Conservation (phyloP, 2,888 invertebrate genomes). For the Tridacna gigas region DNA sequence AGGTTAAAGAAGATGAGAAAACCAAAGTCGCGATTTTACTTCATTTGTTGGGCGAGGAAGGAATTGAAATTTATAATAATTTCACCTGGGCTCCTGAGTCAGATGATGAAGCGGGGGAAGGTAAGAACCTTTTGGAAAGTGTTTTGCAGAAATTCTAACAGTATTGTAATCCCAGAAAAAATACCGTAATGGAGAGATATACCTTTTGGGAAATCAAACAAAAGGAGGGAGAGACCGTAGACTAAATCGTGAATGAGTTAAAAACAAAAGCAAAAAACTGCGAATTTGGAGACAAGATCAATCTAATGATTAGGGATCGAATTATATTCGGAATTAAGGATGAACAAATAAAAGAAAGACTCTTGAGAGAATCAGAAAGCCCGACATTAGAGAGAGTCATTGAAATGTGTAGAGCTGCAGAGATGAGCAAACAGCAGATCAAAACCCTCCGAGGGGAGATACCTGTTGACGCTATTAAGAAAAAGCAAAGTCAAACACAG, state of each 20-base stretch:
- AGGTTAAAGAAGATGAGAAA: conserved; percentile 13
- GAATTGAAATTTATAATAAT: conserved; percentile 41
- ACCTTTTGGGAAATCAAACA: conserved; percentile 32
- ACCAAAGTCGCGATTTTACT: conserved; percentile 33
- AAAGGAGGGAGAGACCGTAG: conserved; percentile 31
- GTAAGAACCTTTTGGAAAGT: conserved; percentile 10
- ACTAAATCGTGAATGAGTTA: conserved; percentile 44
- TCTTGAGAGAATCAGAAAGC: conserved; percentile 38
- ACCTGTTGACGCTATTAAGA: background rate
- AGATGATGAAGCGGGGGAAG: background rate
- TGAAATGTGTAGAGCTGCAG: conserved; percentile 49
- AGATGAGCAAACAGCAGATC: conserved; percentile 35
- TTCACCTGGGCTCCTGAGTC: conserved; percentile 11
- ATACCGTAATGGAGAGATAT: conserved; percentile 42
- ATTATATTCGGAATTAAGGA: conserved; percentile 34
- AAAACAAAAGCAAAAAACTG: conserved; percentile 40
- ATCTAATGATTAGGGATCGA: conserved; percentile 42
- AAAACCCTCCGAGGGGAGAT: conserved; percentile 2
- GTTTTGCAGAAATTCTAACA: conserved; percentile 24
- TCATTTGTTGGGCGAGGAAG: conserved; percentile 34
- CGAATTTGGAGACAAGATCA: conserved; percentile 38
- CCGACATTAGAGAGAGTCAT: conserved; percentile 31
- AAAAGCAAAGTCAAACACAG: background rate
- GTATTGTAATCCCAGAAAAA: conserved; percentile 48
- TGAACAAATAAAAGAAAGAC: background rate